A percentile compares a stretch with the other conserved stretches of the same genome.
Conservation (phyloP, 2,888 invertebrate genomes). For the Cancer borealis region DNA sequence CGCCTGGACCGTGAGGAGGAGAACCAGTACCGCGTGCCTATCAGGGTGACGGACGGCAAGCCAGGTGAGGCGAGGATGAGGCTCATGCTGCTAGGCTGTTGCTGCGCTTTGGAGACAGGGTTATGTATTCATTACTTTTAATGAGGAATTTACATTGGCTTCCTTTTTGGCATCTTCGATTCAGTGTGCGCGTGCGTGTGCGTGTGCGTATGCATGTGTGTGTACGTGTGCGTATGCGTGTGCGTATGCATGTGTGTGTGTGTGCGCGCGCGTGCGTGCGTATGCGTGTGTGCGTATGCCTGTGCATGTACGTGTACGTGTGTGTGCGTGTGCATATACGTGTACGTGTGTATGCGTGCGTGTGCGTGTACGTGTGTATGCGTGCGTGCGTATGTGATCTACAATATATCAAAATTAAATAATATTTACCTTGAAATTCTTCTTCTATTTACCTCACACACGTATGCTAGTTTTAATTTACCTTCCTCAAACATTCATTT, state of each 20-base stretch:
- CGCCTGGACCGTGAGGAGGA: slow-evolving; percentile 92
- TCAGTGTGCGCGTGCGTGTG: slow-evolving; percentile 9
- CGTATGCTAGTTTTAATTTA: too few relatives aligned
- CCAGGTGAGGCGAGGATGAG: slow-evolving; percentile 78
- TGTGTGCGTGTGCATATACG: neutral
- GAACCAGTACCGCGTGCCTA: slow-evolving; percentile 85
- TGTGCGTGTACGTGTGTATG: slow-evolving; percentile 1
- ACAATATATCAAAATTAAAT: neutral
- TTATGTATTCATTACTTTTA: neutral
- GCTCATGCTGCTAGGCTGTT: neutral
- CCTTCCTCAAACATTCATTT: neutral
- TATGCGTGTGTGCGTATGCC: neutral
- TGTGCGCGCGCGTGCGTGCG: neutral
- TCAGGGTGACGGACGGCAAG: slow-evolving; percentile 86
- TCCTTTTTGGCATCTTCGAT: neutral
- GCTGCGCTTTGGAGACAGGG: neutral
- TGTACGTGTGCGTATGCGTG: neutral
- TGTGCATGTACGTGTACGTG: neutral
- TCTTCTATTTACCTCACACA: too few relatives aligned
- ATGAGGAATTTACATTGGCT: neutral
- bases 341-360: slow-evolving; percentile 37
- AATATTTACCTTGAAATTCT: too few relatives aligned
- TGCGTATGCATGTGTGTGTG: neutral
- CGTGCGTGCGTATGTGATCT: neutral
- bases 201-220: neutral